Conservation (phyloP, 2,888 invertebrate genomes). For the Apeira syringaria region DNA sequence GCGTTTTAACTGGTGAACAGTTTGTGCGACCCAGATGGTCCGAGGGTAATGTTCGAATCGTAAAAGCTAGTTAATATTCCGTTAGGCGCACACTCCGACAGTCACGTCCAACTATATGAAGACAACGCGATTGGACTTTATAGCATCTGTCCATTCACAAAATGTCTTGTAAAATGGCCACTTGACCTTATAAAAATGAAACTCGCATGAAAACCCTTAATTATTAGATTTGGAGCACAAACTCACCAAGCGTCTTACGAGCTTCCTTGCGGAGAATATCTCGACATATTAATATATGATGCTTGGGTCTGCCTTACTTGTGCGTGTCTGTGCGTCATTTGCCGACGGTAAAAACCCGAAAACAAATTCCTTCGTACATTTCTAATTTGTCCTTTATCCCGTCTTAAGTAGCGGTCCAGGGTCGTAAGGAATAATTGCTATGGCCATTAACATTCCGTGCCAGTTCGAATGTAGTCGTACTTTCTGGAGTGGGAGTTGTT, state of each 20-base stretch:
- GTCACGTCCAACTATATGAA: slow-evolving; percentile 57
- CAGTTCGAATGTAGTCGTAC: slow-evolving; percentile 51
- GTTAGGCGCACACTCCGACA: slow-evolving; percentile 42
- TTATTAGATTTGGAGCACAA: slow-evolving; percentile 37
- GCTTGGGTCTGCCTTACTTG: slow-evolving; percentile 24
- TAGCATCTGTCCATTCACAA: slow-evolving; percentile 54
- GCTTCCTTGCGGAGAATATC: slow-evolving; percentile 22
- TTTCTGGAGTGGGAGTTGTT: slow-evolving; percentile 55
- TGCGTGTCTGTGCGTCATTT: slow-evolving; percentile 33
- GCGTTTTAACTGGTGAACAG: slow-evolving; percentile 17
- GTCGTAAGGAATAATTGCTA: slow-evolving; percentile 58
- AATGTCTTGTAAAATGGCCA: slow-evolving; percentile 38
- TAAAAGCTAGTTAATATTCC: slow-evolving; percentile 65
- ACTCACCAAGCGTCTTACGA: slow-evolving; percentile 24
- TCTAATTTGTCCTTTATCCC: slow-evolving; percentile 51
- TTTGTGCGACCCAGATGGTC: slow-evolving; percentile 17
- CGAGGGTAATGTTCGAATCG: slow-evolving; percentile 33
- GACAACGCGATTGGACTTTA: slow-evolving; percentile 56
- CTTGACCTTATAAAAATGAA: slow-evolving; percentile 32
- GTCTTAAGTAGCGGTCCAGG: slow-evolving; percentile 44
- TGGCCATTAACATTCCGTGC: slow-evolving; percentile 64
- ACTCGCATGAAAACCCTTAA: slow-evolving; percentile 37
- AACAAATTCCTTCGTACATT: slow-evolving; percentile 33
- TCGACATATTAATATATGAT: slow-evolving; percentile 28
- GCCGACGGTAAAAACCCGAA: slow-evolving; percentile 30